These are phyloP conservation scores for Plagodis dolabraria DNA, from an alignment of 2,888 invertebrate species.

Conservation along the genomic window DNA sequence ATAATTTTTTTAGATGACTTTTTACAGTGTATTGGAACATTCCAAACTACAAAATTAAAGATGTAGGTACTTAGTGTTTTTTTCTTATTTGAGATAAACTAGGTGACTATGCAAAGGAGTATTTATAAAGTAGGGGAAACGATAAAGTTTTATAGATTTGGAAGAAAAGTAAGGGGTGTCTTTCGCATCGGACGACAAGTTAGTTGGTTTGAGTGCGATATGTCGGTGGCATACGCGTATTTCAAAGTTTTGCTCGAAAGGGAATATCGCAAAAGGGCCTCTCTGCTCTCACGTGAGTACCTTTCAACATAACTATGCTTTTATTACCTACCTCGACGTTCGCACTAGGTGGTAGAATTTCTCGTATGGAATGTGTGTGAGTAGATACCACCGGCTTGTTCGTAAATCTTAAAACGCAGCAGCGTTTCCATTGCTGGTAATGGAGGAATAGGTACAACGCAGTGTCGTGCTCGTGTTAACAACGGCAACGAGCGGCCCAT, in stretches of 20 bases:
- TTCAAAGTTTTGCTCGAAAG: slow-evolving; percentile 36
- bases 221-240: slow-evolving; percentile 41
- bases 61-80: background rate
- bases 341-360: too few relatives aligned
- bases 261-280: slow-evolving; percentile 4
- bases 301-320: background rate
- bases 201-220: slow-evolving; percentile 17
- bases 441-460: too few relatives aligned
- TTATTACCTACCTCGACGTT: too few relatives aligned
- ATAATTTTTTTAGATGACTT: too few relatives aligned
- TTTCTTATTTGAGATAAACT: background rate
- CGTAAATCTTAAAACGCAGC: too few relatives aligned
- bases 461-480: too few relatives aligned
- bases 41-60: too few relatives aligned
- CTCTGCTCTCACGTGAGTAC: slow-evolving; percentile 19
- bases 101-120: slow-evolving; percentile 13
- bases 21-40: too few relatives aligned
- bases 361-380: too few relatives aligned
- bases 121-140: slow-evolving; percentile 13
- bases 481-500: too few relatives aligned
- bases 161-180: slow-evolving; percentile 17
- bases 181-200: slow-evolving; percentile 15
- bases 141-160: slow-evolving; percentile 21
- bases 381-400: too few relatives aligned
- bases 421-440: too few relatives aligned